These are phyloP conservation scores for Acronicta alni DNA, from an alignment of 2,888 invertebrate genomes.

Conservation along the genomic window DNA sequence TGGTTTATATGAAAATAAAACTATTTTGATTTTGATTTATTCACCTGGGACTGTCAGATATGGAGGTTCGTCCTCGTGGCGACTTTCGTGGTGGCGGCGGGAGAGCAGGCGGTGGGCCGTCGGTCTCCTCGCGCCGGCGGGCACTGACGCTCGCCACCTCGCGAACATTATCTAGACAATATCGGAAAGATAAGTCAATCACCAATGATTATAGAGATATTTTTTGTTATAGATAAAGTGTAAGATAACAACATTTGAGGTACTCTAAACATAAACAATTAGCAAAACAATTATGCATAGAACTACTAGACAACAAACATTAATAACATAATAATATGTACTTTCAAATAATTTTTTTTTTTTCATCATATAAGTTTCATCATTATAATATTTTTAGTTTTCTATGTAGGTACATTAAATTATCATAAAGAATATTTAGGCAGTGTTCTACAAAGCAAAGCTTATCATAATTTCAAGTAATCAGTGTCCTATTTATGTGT, in stretches of 20 bases:
- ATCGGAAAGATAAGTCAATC: conserved; percentile 54
- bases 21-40: neutral
- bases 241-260: conserved; percentile 31
- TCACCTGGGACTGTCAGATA: conserved; percentile 75
- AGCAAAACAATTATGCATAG: neutral
- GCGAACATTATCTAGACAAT: conserved; percentile 77
- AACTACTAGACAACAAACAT: neutral
- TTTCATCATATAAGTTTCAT: neutral
- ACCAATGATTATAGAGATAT: conserved; percentile 38
- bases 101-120: conserved; percentile 81
- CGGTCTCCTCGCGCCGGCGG: conserved; percentile 77
- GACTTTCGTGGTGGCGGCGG: conserved; percentile 84
- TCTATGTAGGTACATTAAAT: neutral
- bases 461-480: conserved; percentile 46
- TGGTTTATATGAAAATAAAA: too few relatives aligned
- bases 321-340: neutral
- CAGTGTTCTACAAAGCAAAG: conserved; percentile 10
- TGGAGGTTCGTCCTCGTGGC: conserved; percentile 70
- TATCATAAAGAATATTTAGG: neutral
- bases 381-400: neutral
- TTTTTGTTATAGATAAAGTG: conserved; percentile 34
- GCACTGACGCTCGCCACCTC: conserved; percentile 73
- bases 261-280: conserved; percentile 7
- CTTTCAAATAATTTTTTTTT: too few relatives aligned
- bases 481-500: conserved; percentile 58